Evolutionary conservation across 2,797 vertebrate species (phyloP).

Genomic region (Pangasius djambal): DNA sequence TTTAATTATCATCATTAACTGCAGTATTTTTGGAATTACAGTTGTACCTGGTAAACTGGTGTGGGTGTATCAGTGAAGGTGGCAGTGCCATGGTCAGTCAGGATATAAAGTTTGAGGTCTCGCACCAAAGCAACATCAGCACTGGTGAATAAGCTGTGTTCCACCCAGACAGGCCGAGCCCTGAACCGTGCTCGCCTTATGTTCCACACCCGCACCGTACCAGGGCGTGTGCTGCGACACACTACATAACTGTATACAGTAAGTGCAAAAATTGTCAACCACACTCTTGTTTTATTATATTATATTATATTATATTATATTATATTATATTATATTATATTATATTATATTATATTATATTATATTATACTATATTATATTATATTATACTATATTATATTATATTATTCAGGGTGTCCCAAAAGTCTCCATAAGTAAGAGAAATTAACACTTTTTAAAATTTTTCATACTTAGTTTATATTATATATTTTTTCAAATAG

Average conservation of each 20-base stretch:
- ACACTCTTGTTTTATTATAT: background rate
- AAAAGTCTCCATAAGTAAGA: no score
- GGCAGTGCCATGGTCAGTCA: slow-evolving; percentile 64
- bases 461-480: no score
- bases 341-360: no score
- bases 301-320: background rate
- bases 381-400: background rate
- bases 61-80: slow-evolving; percentile 57
- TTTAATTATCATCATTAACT: background rate
- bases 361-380: background rate
- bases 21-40: background rate
- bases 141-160: slow-evolving; percentile 67
- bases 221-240: slow-evolving; percentile 63
- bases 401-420: no score
- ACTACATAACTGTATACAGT: slow-evolving; percentile 61
- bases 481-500: no score
- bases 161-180: slow-evolving; percentile 66
- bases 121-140: slow-evolving; percentile 64
- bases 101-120: slow-evolving; percentile 68
- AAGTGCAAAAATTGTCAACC: background rate
- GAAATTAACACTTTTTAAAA: no score
- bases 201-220: slow-evolving; percentile 68
- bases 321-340: no score
- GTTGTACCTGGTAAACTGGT: slow-evolving; percentile 68
- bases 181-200: slow-evolving; percentile 61